phyloP scores from a whole-genome alignment of 2,888 invertebrate species.

The Hymenopus coronatus region DNA sequence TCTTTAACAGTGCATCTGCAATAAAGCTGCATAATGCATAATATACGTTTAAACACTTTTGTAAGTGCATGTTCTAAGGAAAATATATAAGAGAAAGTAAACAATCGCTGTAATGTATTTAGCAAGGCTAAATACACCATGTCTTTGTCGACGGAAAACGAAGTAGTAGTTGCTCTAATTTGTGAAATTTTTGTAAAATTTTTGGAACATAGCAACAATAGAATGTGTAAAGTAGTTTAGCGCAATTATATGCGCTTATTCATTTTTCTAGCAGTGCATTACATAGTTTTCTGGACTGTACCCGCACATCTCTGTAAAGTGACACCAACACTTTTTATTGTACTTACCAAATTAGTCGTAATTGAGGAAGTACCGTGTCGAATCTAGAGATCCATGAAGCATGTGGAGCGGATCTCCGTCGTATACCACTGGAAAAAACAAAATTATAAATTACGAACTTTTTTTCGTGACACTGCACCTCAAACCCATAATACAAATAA shows the following conservation, averaged over 20 bases:
- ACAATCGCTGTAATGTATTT: not conserved
- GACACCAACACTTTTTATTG: not conserved
- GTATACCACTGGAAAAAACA: slow-evolving; percentile 3
- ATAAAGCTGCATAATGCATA: not conserved
- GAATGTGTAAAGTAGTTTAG: not conserved
- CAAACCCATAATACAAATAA: not conserved
- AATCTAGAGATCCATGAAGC: not conserved
- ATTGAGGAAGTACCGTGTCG: not conserved
- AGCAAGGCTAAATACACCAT: too few relatives aligned
- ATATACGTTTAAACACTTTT: not conserved
- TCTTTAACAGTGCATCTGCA: not conserved
- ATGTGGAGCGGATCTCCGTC: slow-evolving; percentile 3
- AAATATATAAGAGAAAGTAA: not conserved
- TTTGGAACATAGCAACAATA: not conserved
- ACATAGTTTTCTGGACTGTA: not conserved
- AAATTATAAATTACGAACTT: not conserved
- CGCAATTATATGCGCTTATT: not conserved
- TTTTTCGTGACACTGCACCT: not conserved
- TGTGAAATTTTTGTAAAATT: too few relatives aligned
- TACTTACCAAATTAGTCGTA: slow-evolving; percentile 13
- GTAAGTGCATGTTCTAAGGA: not conserved
- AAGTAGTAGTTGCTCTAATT: too few relatives aligned
- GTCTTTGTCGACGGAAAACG: too few relatives aligned
- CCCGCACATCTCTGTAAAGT: not conserved
- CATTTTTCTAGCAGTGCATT: not conserved